A percentile compares a stretch with the other conserved stretches of the same genome.
phyloP scores from a whole-genome alignment of 2,888 invertebrate genomes.

The Physocephala rufipes region DNA sequence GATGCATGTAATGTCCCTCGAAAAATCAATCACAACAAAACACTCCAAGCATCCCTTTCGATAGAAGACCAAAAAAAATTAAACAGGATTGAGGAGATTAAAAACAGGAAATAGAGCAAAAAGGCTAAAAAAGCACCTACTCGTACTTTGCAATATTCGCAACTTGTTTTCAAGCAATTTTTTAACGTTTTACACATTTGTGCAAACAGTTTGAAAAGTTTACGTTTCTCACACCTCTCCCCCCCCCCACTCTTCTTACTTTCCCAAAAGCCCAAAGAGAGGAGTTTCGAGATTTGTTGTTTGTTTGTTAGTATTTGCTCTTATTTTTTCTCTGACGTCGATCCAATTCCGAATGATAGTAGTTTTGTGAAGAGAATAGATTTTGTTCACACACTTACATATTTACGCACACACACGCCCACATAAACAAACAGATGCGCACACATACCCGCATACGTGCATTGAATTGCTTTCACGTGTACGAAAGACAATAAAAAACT shows the following conservation, averaged over 20 bases:
- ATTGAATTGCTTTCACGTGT: too few species aligned
- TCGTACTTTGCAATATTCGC: constrained; percentile 38
- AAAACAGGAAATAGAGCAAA: constrained; percentile 15
- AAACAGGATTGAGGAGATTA: not conserved
- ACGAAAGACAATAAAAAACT: too few species aligned
- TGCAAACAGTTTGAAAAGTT: constrained; percentile 20
- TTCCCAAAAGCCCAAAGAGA: not conserved
- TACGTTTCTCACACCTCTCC: not conserved
- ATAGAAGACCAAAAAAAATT: not conserved
- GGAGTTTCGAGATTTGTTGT: not conserved
- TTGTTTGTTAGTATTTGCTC: not conserved
- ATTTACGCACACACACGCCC: too few species aligned
- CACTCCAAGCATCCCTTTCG: not conserved
- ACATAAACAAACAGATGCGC: too few species aligned
- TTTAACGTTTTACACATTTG: constrained; percentile 33
- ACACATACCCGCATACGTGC: too few species aligned
- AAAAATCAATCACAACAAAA: constrained; percentile 29
- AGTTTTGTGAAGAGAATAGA: too few species aligned
- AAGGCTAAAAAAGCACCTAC: not conserved
- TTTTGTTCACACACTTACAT: too few species aligned
- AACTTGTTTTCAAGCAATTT: constrained; percentile 51
- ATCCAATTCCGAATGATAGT: too few species aligned
- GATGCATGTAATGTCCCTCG: not conserved
- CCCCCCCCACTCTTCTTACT: not conserved
- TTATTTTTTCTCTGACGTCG: not conserved